Evolutionary conservation across 2,888 invertebrate species (phyloP), one percentile per base, ranked within the genome.

Genomic region (Rhaphigaster nebulosa): DNA sequence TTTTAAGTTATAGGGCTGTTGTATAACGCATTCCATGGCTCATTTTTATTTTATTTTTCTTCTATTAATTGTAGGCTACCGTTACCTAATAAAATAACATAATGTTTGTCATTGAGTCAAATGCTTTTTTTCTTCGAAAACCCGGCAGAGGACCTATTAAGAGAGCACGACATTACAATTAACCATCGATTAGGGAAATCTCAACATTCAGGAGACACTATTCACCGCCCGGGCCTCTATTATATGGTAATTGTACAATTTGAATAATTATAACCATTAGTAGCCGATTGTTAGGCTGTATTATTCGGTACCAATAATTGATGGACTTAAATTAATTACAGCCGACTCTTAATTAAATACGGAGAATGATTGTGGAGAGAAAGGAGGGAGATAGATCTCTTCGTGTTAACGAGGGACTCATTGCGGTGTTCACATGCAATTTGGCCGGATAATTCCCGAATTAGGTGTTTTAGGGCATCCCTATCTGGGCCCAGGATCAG

Each of bases 191-290:
- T 80, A 80, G 80, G 38, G 38, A 80, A 45, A 80, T 80, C 80
- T 80, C 26, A 41, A 80, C 80, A 41, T 45, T 1, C 6, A 80
- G 26, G 10, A 29, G 65, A 41, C 80, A 80, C 65, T 80, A 26
- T 26, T 41, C 34, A 87, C 20, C 52, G 41, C 12, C 54, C 38
- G n/a, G 26, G 87, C 26, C 88, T 23, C 88, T 26, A 88, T 88
- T 88, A 88, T 88, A 88, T 88, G 88, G n/a, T 88, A 88, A 88
- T 88, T 56, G 38, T 56, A 88, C 38, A 88, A 88, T 88, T 88
- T 88, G 88, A 88, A 88, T 88, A 88, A 88, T 88, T 88, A 88
- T 88, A 88, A 88, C 56, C 38, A 88, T 88, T 88, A 88, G 15
- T 45, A 80, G 80, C 41, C 80, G 80, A 80, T 80, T 80, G 80